Conservation (phyloP, 2,113 vertebrate species). For the Petrocephalus zakoni region DNA sequence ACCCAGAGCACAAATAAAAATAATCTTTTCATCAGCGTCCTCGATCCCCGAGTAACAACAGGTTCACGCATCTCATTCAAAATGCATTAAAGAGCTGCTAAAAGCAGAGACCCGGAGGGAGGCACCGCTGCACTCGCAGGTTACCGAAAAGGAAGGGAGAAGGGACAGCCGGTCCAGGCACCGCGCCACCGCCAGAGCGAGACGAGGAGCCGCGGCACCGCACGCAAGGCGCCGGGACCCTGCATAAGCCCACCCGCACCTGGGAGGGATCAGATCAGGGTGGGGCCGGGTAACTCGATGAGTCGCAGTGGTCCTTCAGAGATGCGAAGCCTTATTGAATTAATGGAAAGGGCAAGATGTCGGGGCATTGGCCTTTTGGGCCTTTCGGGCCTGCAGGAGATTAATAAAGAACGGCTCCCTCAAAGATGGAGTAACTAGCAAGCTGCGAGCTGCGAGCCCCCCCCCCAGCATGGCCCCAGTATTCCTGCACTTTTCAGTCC, state of each 20-base stretch:
- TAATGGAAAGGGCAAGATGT: not conserved
- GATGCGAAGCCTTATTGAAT: not conserved
- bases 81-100: slow-evolving; percentile 23
- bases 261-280: not conserved
- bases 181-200: not conserved
- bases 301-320: not conserved
- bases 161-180: not conserved
- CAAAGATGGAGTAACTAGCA: too few species aligned
- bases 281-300: not conserved
- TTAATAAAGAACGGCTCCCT: not conserved
- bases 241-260: not conserved
- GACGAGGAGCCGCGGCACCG: not conserved
- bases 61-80: slow-evolving; percentile 24
- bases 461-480: too few species aligned
- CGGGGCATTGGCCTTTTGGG: not conserved
- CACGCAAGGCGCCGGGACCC: not conserved
- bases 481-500: not conserved
- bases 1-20: slow-evolving; percentile 15
- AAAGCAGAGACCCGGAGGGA: not conserved
- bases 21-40: slow-evolving; percentile 19
- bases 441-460: too few species aligned
- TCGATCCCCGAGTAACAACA: slow-evolving; percentile 7
- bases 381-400: not conserved
- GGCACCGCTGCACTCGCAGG: not conserved
- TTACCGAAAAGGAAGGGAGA: too few species aligned